phyloP scores from a whole-genome alignment of 2,797 vertebrate species.

The Cryptoprocta ferox region DNA sequence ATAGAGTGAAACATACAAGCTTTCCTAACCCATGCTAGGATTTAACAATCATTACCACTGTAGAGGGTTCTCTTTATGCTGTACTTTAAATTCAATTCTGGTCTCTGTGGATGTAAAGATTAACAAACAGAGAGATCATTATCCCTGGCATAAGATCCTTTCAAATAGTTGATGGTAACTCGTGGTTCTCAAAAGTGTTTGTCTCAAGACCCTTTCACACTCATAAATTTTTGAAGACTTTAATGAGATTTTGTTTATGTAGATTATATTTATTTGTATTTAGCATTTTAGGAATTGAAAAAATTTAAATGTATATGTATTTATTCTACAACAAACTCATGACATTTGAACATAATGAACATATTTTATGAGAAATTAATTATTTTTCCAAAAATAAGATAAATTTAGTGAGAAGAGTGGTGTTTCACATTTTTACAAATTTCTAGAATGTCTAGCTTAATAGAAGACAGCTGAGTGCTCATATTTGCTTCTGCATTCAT shows the following conservation, averaged over 20 bases:
- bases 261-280: neutral
- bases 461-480: neutral
- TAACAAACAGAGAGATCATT: neutral
- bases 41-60: neutral
- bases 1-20: neutral
- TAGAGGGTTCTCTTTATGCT: neutral
- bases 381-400: constrained; percentile 13
- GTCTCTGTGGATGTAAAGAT: neutral
- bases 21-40: neutral
- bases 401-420: neutral
- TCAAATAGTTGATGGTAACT: neutral
- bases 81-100: neutral
- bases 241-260: neutral
- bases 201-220: neutral
- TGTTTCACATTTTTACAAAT: constrained; percentile 41
- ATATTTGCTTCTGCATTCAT: neutral
- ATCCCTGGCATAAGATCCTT: neutral
- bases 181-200: neutral
- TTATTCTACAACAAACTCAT: constrained; percentile 17
- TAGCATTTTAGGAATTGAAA: neutral
- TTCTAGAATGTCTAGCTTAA: neutral
- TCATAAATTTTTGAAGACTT: neutral
- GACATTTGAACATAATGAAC: neutral
- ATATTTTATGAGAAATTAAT: constrained; percentile 18
- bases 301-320: neutral